Conservation (phyloP, 1,140 invertebrate species). For the Drosophila pseudoobscura region DNA sequence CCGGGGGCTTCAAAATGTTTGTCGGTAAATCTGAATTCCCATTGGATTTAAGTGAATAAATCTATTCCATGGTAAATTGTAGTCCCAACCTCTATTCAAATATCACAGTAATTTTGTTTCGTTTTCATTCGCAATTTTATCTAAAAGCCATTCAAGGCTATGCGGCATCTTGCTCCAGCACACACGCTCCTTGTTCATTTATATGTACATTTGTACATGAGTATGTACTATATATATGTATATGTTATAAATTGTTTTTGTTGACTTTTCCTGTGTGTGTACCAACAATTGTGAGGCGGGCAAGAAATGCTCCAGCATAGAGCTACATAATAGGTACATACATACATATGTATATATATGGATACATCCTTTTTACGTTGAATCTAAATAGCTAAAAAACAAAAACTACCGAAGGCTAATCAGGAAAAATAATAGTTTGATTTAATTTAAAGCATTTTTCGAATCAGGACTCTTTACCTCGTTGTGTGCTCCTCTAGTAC, state of each 20-base stretch:
- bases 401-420: slow-evolving; percentile 34
- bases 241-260: slow-evolving; percentile 46
- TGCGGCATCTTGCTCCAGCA: slow-evolving; percentile 1
- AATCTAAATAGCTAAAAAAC: slow-evolving; percentile 7
- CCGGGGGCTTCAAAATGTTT: too few relatives aligned
- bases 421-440: slow-evolving; percentile 42
- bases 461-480: slow-evolving; percentile 29
- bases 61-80: too few relatives aligned
- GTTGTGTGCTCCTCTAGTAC: slow-evolving; percentile 15
- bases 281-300: slow-evolving; percentile 22
- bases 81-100: too few relatives aligned
- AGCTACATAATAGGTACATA: slow-evolving; percentile 18
- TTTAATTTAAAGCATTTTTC: slow-evolving; percentile 29
- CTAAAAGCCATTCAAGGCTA: slow-evolving; percentile 17
- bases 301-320: not conserved
- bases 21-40: too few relatives aligned
- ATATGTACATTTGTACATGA: slow-evolving; percentile 7
- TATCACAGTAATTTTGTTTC: not conserved
- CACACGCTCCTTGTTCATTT: slow-evolving; percentile 7
- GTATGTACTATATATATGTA: not conserved
- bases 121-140: slow-evolving; percentile 6
- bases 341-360: not conserved
- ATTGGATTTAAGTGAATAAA: too few relatives aligned
- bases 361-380: not conserved
- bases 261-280: slow-evolving; percentile 27